Percentiles rank a stretch among this genome's conserved stretches.
Conservation (phyloP, 2,797 vertebrate species). For the Gila robusta region DNA sequence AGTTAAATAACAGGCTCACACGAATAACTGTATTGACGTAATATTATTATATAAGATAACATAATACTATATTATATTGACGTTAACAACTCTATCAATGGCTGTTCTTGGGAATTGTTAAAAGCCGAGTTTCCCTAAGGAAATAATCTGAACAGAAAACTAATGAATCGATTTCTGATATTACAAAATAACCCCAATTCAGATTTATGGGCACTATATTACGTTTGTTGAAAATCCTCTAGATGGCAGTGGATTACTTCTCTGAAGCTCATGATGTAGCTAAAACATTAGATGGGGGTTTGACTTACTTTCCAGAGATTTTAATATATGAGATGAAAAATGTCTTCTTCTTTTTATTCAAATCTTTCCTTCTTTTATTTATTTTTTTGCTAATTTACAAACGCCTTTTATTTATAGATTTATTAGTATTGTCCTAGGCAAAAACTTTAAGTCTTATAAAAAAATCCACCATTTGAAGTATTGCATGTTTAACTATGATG, state of each 20-base stretch:
- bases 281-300: neutral
- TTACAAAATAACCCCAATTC: neutral
- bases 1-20: neutral
- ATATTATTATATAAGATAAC: neutral
- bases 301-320: neutral
- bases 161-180: neutral
- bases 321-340: neutral
- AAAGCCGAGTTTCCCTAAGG: fast-evolving
- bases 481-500: neutral
- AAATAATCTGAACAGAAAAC: neutral
- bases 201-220: too few species aligned
- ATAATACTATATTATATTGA: neutral
- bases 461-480: too few species aligned
- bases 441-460: neutral
- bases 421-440: neutral
- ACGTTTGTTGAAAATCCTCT: neutral
- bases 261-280: neutral
- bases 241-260: constrained; percentile 37
- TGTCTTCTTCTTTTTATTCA: neutral
- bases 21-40: neutral
- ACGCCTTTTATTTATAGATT: neutral
- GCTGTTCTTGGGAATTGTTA: neutral
- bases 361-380: too few species aligned
- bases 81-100: neutral
- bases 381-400: neutral